Evolutionary conservation across 2,888 invertebrate species (phyloP).

Genomic region (Coleophora deauratella): DNA sequence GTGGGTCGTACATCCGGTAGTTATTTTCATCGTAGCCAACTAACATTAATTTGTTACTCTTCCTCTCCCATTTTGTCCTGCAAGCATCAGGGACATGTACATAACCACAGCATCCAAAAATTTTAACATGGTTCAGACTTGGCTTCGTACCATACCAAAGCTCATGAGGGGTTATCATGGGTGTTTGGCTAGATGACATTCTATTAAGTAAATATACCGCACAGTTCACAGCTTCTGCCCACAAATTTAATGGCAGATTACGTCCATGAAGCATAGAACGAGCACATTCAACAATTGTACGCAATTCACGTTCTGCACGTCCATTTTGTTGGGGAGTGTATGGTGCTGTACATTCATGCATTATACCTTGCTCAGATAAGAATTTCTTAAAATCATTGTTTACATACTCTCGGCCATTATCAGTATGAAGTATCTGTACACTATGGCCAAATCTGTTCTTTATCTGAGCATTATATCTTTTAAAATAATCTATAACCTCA

Average conservation of each 20-base stretch:
- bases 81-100: slow-evolving; percentile 28
- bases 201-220: slow-evolving; percentile 33
- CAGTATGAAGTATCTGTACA: too few species aligned
- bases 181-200: slow-evolving; percentile 23
- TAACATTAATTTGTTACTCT: too few species aligned
- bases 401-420: too few species aligned
- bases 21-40: too few species aligned
- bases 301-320: slow-evolving; percentile 24
- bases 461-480: slow-evolving; percentile 20
- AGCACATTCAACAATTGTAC: slow-evolving; percentile 27
- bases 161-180: too few species aligned
- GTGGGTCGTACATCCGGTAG: too few species aligned
- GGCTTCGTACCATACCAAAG: slow-evolving; percentile 24
- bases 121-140: slow-evolving; percentile 13
- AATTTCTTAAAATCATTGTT: too few species aligned
- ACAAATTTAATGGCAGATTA: slow-evolving; percentile 19
- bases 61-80: slow-evolving; percentile 20
- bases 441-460: too few species aligned
- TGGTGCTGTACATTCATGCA: too few species aligned
- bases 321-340: slow-evolving; percentile 31
- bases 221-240: slow-evolving; percentile 39
- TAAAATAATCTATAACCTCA: slow-evolving; percentile 20
- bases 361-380: too few species aligned
- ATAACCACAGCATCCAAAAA: slow-evolving; percentile 26
- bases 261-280: slow-evolving; percentile 24